Evolutionary conservation across 2,888 invertebrate species (phyloP), one percentile per base, ranked within the genome.

Genomic region (Drosophila meridionalis): DNA sequence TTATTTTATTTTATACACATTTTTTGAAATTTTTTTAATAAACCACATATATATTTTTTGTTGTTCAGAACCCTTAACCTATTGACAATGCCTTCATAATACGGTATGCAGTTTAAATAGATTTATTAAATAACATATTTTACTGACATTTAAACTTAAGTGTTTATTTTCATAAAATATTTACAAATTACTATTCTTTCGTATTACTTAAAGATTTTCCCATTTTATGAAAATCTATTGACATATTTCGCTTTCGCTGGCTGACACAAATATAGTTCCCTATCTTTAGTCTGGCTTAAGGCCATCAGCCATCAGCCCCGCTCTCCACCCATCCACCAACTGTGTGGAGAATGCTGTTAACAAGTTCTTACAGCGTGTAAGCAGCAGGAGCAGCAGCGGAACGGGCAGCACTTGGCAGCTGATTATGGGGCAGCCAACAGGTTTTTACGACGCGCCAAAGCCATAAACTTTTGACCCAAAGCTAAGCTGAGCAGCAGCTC

Each of bases 391-490:
- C 28, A 4, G 14, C 14, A 14, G 64, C 56, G 47, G 55, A 52
- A 38, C 2, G 45, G 61, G 62, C 42, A 55, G 40, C 73, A 81
- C 70, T 78, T 81, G 67, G 67, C 73, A 77, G 71, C 61, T 82
- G 82, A 82, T 82, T 82, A 81, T 76, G 61, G 74, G 66, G 69
- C 34, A 60, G 64, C 79, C 85, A 86, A 86, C 85, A 86, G 87
- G 85, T 85, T 88, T 85, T 85, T 86, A 83, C 80, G 87, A 88
- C 63, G 69, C 78, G 62, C 62, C 78, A 83, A 69, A 83, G 80
- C 89, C 83, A 86, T 88, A 86, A 88, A 86, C 85, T 86, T 71
- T 74, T 86, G 85, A 88, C 89, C 85, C 82, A 73, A 83, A 86
- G 89, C 89, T 78, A 83, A 86, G 64, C 68, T 68, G 71, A 78